Conservation (phyloP, 2,113 vertebrate species). For the Sebastes fasciatus region DNA sequence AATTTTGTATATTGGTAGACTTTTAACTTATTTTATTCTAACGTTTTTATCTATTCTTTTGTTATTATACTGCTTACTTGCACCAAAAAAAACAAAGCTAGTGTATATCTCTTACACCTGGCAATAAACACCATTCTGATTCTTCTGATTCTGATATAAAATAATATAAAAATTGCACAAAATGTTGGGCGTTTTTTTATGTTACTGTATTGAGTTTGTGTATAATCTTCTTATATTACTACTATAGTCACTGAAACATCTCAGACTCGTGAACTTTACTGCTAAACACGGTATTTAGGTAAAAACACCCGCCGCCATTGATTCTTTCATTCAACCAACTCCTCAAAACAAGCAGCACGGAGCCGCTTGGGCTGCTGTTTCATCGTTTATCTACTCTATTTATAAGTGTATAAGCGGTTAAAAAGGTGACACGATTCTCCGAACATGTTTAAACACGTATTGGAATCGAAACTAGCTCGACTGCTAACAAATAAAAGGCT, state of each 20-base stretch:
- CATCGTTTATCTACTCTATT: background rate
- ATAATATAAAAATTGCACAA: too few species aligned
- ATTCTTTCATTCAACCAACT: constrained; percentile 47
- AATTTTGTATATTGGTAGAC: background rate
- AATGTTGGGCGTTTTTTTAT: background rate
- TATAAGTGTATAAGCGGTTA: rapidly evolving
- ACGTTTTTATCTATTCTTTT: too few species aligned
- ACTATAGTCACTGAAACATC: too few species aligned
- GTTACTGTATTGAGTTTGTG: background rate
- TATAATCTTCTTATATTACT: background rate
- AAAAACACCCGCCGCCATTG: constrained; percentile 45
- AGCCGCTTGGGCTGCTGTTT: background rate
- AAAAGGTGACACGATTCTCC: rapidly evolving
- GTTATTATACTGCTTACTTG: too few species aligned
- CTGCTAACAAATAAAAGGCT: rapidly evolving
- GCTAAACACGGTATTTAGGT: rapidly evolving
- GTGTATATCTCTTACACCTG: too few species aligned
- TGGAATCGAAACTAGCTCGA: background rate
- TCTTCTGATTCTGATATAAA: too few species aligned
- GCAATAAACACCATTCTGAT: too few species aligned
- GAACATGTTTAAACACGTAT: rapidly evolving
- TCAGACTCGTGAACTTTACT: background rate
- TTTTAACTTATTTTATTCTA: too few species aligned
- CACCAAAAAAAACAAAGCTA: too few species aligned
- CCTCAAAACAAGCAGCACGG: constrained; percentile 26